A percentile compares a stretch with the other conserved stretches of the same genome.
These are phyloP conservation scores for Mythimna albipuncta DNA, from an alignment of 2,888 invertebrate species.

Conservation along the genomic window DNA sequence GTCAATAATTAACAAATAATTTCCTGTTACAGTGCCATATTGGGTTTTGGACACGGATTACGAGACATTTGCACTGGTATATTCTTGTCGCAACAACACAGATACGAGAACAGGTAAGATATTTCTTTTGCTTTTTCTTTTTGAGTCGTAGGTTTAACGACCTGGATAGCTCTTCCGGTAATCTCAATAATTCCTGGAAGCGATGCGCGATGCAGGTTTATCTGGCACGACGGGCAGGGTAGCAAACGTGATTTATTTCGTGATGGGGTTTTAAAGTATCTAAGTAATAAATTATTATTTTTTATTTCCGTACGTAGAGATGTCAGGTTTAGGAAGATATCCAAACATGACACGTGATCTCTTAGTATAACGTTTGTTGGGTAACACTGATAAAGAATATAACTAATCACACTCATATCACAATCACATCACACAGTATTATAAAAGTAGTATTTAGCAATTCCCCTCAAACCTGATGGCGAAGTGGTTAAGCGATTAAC, in stretches of 20 bases:
- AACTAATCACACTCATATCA: too few relatives aligned
- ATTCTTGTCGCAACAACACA: slow-evolving; percentile 23
- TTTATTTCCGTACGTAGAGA: not conserved
- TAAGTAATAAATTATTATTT: not conserved
- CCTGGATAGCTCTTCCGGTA: not conserved
- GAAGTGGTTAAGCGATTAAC: too few relatives aligned
- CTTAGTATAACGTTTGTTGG: too few relatives aligned
- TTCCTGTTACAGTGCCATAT: slow-evolving; percentile 30
- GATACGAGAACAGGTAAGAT: slow-evolving; percentile 29
- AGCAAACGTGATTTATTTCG: not conserved
- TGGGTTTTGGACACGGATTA: slow-evolving; percentile 48
- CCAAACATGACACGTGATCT: too few relatives aligned
- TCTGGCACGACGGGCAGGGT: not conserved
- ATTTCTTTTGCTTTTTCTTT: not conserved
- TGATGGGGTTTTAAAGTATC: not conserved
- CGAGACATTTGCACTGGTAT: slow-evolving; percentile 36
- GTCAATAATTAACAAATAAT: not conserved
- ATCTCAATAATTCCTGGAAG: not conserved
- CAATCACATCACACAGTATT: too few relatives aligned
- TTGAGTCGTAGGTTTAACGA: not conserved
- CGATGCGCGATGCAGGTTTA: not conserved
- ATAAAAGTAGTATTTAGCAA: too few relatives aligned
- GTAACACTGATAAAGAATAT: too few relatives aligned
- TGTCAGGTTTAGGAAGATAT: not conserved
- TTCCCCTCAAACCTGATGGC: too few relatives aligned